Conservation (phyloP, 2,113 vertebrate species). For the Mugil cephalus region DNA sequence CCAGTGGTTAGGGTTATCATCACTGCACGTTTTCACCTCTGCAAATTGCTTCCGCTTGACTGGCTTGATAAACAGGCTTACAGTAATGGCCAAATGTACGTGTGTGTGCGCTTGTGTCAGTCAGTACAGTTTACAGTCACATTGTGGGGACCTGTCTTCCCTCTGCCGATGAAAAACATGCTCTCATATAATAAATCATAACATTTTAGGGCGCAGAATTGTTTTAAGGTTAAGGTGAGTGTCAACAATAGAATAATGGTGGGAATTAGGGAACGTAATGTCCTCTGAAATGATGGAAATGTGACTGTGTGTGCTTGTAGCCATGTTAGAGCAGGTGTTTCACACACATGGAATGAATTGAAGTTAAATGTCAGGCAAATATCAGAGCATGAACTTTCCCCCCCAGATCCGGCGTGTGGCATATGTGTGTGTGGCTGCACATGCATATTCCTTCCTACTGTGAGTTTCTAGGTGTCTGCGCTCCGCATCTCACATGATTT, state of each 20-base stretch:
- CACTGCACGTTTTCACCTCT: background rate
- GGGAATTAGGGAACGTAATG: background rate
- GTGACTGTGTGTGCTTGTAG: background rate
- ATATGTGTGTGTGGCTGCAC: background rate
- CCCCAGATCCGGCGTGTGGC: background rate
- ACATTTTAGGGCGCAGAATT: background rate
- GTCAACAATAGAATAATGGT: background rate
- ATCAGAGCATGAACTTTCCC: constrained; percentile 65
- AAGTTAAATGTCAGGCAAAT: constrained; percentile 77
- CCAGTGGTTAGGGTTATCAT: too few species aligned
- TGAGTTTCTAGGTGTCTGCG: background rate
- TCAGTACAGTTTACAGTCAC: background rate
- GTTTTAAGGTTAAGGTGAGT: background rate
- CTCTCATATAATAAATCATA: background rate
- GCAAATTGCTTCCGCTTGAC: background rate
- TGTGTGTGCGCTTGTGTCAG: background rate
- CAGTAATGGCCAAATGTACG: background rate
- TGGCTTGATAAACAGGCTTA: background rate
- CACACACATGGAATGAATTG: constrained; percentile 34
- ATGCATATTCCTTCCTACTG: background rate
- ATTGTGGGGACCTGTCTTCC: background rate
- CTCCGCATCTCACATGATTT: background rate
- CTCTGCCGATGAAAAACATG: background rate
- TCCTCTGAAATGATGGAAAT: background rate
- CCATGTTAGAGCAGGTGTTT: constrained; percentile 45